Evolutionary conservation across 2,888 invertebrate species (phyloP).

Genomic region (Dorcus hopei): DNA sequence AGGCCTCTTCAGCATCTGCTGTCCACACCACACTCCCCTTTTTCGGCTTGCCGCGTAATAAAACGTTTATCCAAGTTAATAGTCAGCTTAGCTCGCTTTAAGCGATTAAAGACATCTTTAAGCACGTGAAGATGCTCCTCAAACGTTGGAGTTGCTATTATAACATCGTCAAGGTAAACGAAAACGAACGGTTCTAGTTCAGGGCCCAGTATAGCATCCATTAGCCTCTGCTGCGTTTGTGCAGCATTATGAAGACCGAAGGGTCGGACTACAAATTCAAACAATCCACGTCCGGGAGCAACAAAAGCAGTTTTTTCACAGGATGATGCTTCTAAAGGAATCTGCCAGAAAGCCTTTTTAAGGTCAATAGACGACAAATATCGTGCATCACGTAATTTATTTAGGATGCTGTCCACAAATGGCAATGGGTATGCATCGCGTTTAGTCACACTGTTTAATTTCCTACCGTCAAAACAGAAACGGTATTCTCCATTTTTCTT

Average conservation of each 20-base stretch:
- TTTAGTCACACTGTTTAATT: not conserved
- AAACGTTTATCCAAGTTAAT: constrained; percentile 27
- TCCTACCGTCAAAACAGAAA: too few relatives aligned
- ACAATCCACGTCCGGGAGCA: constrained; percentile 30
- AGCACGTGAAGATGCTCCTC: constrained; percentile 21
- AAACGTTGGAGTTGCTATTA: constrained; percentile 22
- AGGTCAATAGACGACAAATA: too few relatives aligned
- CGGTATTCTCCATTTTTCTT: not conserved
- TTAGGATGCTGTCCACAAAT: not conserved
- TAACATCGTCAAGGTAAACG: constrained; percentile 30
- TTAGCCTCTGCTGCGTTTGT: constrained; percentile 22
- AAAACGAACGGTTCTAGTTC: constrained; percentile 11
- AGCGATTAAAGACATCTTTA: constrained; percentile 16
- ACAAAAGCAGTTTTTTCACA: constrained; percentile 35
- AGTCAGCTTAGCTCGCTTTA: constrained; percentile 25
- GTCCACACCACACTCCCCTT: constrained; percentile 22
- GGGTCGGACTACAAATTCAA: constrained; percentile 26
- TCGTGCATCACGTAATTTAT: too few relatives aligned
- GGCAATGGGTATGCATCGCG: constrained; percentile 1
- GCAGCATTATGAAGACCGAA: constrained; percentile 27
- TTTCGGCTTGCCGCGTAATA: constrained; percentile 26
- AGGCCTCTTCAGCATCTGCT: constrained; percentile 26
- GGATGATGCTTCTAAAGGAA: too few relatives aligned
- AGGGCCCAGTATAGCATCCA: constrained; percentile 17
- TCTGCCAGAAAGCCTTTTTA: too few relatives aligned